A percentile compares a stretch with the other conserved stretches of the same genome.
Evolutionary conservation across 2,797 vertebrate species (phyloP).

Genomic region (Podarcis lilfordi): DNA sequence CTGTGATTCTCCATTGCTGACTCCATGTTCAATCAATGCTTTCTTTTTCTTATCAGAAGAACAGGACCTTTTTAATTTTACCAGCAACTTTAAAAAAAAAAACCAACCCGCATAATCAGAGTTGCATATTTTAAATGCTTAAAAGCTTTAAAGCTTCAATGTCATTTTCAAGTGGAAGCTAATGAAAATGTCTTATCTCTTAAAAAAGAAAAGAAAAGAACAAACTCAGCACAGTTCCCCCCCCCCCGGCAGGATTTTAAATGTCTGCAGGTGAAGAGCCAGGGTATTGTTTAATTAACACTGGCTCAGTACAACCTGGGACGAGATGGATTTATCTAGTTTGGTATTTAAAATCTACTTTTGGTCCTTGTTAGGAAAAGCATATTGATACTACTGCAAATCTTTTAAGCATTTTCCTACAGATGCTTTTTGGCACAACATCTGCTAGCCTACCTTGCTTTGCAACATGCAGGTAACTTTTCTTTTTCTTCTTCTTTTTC

Average conservation of each 20-base stretch:
- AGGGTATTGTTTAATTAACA: slow-evolving; percentile 74
- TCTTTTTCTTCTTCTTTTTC: too few relatives aligned
- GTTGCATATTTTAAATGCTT: slow-evolving; percentile 44
- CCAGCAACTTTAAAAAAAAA: slow-evolving; percentile 35
- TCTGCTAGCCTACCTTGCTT: too few relatives aligned
- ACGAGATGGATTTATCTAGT: slow-evolving; percentile 63
- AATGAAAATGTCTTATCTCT: slow-evolving; percentile 70
- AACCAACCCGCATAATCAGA: slow-evolving; percentile 2
- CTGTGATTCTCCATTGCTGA: slow-evolving; percentile 52
- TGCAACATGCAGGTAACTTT: too few relatives aligned
- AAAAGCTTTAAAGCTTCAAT: slow-evolving; percentile 59
- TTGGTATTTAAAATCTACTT: slow-evolving; percentile 54
- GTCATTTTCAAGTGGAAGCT: slow-evolving; percentile 63
- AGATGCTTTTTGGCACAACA: too few relatives aligned
- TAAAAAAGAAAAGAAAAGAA: slow-evolving; percentile 51
- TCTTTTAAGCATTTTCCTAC: too few relatives aligned
- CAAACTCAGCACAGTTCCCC: slow-evolving; percentile 62
- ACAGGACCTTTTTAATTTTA: slow-evolving; percentile 63
- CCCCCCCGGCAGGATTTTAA: slow-evolving; percentile 41
- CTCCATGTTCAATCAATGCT: slow-evolving; percentile 19
- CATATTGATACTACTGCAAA: neutral
- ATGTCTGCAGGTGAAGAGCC: slow-evolving; percentile 66
- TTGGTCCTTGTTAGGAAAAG: slow-evolving; percentile 34
- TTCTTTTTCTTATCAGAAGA: slow-evolving; percentile 47
- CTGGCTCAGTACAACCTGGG: slow-evolving; percentile 47